Evolutionary conservation across 1,140 invertebrate genomes (phyloP).

Genomic region (Trichomalopsis sarcophagae): DNA sequence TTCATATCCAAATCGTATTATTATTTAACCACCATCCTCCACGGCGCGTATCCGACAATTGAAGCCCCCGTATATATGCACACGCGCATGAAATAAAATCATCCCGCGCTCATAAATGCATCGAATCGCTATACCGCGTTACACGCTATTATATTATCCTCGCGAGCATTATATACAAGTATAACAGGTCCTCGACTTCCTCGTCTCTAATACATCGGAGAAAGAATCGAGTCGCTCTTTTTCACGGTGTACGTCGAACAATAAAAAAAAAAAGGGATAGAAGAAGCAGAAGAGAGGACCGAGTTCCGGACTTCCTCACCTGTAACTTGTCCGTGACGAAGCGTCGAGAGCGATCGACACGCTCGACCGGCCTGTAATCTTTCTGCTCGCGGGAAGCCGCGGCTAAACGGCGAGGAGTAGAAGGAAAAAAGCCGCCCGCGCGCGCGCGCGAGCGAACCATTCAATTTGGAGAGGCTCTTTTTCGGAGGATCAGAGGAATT

Average conservation of each 20-base stretch:
- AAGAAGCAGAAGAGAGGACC: neutral
- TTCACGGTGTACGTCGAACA: neutral
- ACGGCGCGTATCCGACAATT: neutral
- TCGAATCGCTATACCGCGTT: neutral
- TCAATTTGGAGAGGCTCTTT: neutral
- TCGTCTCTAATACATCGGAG: too few species aligned
- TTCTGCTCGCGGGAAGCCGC: neutral
- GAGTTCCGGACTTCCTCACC: slow-evolving; percentile 32
- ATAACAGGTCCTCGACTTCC: too few species aligned
- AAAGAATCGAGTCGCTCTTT: neutral
- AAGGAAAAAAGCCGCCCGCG: neutral
- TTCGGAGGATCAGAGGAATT: neutral
- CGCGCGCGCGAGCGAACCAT: neutral
- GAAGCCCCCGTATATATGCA: neutral
- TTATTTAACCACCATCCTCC: neutral
- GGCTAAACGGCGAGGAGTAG: neutral
- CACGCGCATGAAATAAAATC: neutral
- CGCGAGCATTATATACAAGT: too few species aligned
- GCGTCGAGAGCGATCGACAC: slow-evolving; percentile 9
- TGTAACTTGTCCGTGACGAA: slow-evolving; percentile 21
- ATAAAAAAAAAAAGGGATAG: too few species aligned
- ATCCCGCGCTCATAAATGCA: neutral
- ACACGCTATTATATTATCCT: too few species aligned
- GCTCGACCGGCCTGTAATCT: neutral
- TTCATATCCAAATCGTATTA: neutral